Conservation (phyloP, 2,113 vertebrate genomes). For the Poeciliopsis turrubarensis region DNA sequence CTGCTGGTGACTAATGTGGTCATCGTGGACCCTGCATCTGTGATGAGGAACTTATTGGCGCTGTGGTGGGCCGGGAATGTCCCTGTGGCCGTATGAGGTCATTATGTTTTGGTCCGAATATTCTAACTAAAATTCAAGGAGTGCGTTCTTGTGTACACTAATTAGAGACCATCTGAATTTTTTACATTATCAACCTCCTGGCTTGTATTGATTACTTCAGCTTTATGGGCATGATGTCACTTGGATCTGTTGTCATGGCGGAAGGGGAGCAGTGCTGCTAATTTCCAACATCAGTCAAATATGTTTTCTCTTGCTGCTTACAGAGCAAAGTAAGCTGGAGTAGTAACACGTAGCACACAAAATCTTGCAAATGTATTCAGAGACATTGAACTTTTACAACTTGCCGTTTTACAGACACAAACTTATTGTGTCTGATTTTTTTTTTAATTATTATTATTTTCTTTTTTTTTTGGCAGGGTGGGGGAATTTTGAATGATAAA, state of each 20-base stretch:
- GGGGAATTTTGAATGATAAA: too few species aligned
- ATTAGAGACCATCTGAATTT: slow-evolving; percentile 47
- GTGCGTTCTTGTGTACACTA: slow-evolving; percentile 12
- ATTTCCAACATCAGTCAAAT: slow-evolving; percentile 45
- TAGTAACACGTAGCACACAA: neutral
- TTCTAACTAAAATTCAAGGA: slow-evolving; percentile 29
- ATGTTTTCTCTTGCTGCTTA: neutral
- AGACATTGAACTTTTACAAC: too few species aligned
- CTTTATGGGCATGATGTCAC: slow-evolving; percentile 68
- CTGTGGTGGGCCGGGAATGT: slow-evolving; percentile 21
- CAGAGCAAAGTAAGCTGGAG: slow-evolving; percentile 1
- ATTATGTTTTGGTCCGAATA: slow-evolving; percentile 37
- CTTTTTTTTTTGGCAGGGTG: too few species aligned
- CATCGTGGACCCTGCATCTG: slow-evolving; percentile 49
- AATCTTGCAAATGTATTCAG: neutral
- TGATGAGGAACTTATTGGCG: slow-evolving; percentile 56
- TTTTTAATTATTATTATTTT: too few species aligned
- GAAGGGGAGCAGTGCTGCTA: slow-evolving; percentile 19
- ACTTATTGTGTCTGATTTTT: too few species aligned
- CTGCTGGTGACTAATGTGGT: slow-evolving; percentile 64
- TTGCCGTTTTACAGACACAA: too few species aligned
- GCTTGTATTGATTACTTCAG: slow-evolving; percentile 51
- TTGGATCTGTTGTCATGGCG: slow-evolving; percentile 48
- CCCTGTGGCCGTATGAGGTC: slow-evolving; percentile 61
- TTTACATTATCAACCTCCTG: slow-evolving; percentile 26